Base-by-base conservation (phyloP, 2,888 invertebrate species). In the Ditylenchus weischeri region DNA sequence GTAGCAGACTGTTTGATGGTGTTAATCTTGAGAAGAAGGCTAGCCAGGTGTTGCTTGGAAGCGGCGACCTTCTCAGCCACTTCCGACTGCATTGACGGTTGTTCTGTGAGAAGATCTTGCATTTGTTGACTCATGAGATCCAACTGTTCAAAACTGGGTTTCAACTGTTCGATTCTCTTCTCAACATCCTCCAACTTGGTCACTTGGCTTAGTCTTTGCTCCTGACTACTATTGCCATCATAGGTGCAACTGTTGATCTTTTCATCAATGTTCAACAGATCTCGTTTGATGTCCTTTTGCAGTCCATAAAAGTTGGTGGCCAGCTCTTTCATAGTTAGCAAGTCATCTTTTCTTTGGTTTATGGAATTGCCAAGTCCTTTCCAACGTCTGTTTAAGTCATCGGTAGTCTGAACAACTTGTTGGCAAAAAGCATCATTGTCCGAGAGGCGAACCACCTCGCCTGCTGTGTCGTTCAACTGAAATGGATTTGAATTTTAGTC, bases 401-500 rank as follows among this genome's bases (percentile, higher is more conserved):
- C 87, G 8, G 57, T 70, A 49, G 69, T 68, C 15, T 61, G 72
- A 21, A 62, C 69, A 11, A 64, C 70, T 47, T 67, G 57, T 29
- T 67, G 38, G 18, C 64, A 65, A n/a, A 72, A 68, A 13, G n/a
- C 61, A 15, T 43, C 43, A 43, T 43, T 43, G 43, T 43, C 43
- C 3, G 68, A 58, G 10, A 57, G 36, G 0, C 57, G 58, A 19
- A 87, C 87, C 60, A 93, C 85, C 19, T 89, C 88, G 58, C 89
- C 88, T 0, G 91, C 91, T 47, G 91, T 88, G 75, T 90, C 89
- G 75, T 91, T 89, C 74, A 94, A 86, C 13, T 50, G 48, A 13
- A 43, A 43, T 43, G 3, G 43, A 43, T 43, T 38, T 38, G 11
- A n/a, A n/a, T n/a, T n/a, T n/a, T 38, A 38, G 38, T 38, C 11